Evolutionary conservation across 2,888 invertebrate genomes (phyloP).

Genomic region (Anagyrus pseudococci): DNA sequence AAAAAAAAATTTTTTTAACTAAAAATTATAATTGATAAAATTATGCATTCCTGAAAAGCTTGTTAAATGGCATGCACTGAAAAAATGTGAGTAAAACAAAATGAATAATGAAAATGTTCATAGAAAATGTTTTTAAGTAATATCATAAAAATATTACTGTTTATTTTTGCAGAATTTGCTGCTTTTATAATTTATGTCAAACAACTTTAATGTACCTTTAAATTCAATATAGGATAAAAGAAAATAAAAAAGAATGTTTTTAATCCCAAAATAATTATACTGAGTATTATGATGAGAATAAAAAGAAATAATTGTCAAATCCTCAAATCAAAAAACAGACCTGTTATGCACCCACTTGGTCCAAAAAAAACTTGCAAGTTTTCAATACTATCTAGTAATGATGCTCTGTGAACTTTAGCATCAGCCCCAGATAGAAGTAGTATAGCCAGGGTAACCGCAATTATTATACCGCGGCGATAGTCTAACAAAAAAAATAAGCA

Average conservation of each 20-base stretch:
- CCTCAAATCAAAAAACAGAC: constrained; percentile 52
- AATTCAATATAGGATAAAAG: not conserved
- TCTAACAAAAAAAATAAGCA: constrained; percentile 47
- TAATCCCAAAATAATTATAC: not conserved
- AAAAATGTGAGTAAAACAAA: not conserved
- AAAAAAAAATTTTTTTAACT: not conserved
- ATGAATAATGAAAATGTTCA: no score
- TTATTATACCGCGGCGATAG: constrained; percentile 41
- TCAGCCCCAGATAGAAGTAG: constrained; percentile 44
- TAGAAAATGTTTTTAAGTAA: no score
- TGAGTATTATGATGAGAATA: not conserved
- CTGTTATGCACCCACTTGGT: constrained; percentile 58
- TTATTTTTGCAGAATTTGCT: no score
- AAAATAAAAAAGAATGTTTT: not conserved
- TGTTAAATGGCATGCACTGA: not conserved
- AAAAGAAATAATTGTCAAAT: constrained; percentile 29
- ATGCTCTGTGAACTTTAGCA: constrained; percentile 45
- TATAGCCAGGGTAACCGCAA: constrained; percentile 43
- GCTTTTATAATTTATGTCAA: not conserved
- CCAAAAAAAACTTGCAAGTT: constrained; percentile 55
- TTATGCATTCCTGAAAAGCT: not conserved
- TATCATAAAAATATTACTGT: no score
- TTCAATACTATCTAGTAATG: constrained; percentile 46
- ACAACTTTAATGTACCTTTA: not conserved
- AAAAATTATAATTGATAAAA: not conserved